Conservation (phyloP, 2,113 vertebrate genomes). For the Trogon surrucura region DNA sequence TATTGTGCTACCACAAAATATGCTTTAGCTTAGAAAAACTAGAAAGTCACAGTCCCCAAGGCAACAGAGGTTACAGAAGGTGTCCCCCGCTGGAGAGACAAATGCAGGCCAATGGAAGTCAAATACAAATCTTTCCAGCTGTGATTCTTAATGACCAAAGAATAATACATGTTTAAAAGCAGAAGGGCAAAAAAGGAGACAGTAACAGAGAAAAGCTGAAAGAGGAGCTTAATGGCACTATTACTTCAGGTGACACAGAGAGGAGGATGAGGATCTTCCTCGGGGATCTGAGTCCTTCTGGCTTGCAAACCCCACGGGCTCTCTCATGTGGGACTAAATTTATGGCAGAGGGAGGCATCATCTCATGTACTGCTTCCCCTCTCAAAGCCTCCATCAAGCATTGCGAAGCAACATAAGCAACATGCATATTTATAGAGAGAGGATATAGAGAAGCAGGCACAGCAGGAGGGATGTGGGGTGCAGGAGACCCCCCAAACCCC, state of each 20-base stretch:
- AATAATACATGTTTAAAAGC: constrained; percentile 10
- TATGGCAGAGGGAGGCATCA: neutral
- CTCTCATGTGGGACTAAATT: neutral
- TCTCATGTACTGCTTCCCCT: neutral
- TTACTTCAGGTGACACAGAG: neutral
- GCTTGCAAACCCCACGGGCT: neutral
- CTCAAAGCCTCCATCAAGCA: neutral
- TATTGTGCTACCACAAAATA: constrained; percentile 58
- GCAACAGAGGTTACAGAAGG: constrained; percentile 52
- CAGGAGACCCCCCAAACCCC: neutral
- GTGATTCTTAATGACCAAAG: constrained; percentile 37
- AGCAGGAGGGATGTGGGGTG: neutral
- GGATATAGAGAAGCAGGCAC: fast-evolving
- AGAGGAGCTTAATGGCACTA: neutral
- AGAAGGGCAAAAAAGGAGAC: neutral
- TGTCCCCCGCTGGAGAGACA: constrained; percentile 30
- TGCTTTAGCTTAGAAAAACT: constrained; percentile 54
- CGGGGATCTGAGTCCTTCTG: neutral
- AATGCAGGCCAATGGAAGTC: constrained; percentile 5
- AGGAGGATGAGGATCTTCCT: neutral
- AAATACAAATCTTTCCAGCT: constrained; percentile 44
- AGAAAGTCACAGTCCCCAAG: constrained; percentile 53
- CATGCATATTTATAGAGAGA: neutral
- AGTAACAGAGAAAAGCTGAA: neutral
- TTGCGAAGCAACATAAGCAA: neutral